Evolutionary conservation across 2,888 invertebrate species (phyloP).

Genomic region (Drosophila testacea): DNA sequence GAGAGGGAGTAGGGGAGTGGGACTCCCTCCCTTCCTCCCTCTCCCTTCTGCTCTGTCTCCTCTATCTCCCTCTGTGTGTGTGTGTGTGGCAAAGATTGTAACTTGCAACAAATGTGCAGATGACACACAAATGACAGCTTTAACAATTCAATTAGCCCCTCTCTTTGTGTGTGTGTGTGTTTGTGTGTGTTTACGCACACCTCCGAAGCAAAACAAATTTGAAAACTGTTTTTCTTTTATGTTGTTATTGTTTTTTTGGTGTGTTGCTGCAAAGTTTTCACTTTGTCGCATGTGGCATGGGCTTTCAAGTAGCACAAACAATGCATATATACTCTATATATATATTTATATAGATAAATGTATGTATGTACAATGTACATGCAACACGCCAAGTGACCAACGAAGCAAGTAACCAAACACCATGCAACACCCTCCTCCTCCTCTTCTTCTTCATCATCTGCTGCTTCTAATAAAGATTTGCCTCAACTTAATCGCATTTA

Average conservation of each 20-base stretch:
- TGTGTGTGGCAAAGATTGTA: slow-evolving; percentile 20
- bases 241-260: slow-evolving; percentile 7
- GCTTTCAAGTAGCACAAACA: slow-evolving; percentile 70
- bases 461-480: slow-evolving; percentile 58
- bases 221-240: slow-evolving; percentile 10
- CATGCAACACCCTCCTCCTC: slow-evolving; percentile 7
- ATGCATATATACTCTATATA: slow-evolving; percentile 17
- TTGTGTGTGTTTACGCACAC: slow-evolving; percentile 20
- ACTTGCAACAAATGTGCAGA: slow-evolving; percentile 35
- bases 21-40: neutral
- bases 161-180: neutral
- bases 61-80: neutral
- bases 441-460: neutral
- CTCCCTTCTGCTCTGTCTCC: neutral
- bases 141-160: slow-evolving; percentile 23
- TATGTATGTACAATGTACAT: slow-evolving; percentile 43
- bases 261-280: slow-evolving; percentile 61
- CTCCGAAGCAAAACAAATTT: slow-evolving; percentile 9
- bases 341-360: neutral
- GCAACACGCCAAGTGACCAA: slow-evolving; percentile 62
- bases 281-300: slow-evolving; percentile 70
- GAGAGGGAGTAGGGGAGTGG: neutral
- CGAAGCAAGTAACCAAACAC: slow-evolving; percentile 52
- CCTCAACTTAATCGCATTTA: slow-evolving; percentile 68
- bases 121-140: slow-evolving; percentile 59